phyloP scores from a whole-genome alignment of 23 tunicate genomes.

The Ascidia mentula region DNA sequence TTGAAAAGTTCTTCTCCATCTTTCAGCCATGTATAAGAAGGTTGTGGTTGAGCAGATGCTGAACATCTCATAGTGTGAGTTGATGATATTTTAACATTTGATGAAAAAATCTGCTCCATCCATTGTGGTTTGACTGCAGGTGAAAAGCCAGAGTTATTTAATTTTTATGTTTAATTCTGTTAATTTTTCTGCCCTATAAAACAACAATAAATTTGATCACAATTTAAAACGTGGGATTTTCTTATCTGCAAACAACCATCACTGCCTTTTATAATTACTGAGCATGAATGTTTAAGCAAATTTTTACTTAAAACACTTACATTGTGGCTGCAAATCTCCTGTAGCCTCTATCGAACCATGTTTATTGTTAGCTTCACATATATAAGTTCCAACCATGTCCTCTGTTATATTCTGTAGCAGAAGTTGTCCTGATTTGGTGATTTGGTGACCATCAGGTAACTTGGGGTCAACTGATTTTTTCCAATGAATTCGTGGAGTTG shows the following conservation, averaged over 20 bases:
- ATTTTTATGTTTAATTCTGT: no score
- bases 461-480: slow-evolving; percentile 4
- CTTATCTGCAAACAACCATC: no score
- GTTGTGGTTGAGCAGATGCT: slow-evolving; percentile 32
- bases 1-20: slow-evolving; percentile 15
- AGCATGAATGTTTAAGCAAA: no score
- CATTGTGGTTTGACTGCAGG: slow-evolving; percentile 56
- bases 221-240: no score
- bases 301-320: no score
- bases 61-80: slow-evolving; percentile 12
- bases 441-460: slow-evolving; percentile 18
- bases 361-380: slow-evolving; percentile 32
- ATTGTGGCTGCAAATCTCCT: slow-evolving; percentile 20
- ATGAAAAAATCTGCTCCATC: not conserved
- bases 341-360: not conserved
- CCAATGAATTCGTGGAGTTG: slow-evolving; percentile 42
- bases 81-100: slow-evolving; percentile 14
- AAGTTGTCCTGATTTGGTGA: slow-evolving; percentile 33
- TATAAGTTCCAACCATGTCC: slow-evolving; percentile 54
- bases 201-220: no score
- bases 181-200: no score
- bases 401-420: slow-evolving; percentile 25
- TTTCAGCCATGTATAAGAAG: slow-evolving; percentile 34
- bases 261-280: no score
- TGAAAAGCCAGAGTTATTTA: no score